These are phyloP conservation scores for Megalops cyprinoides DNA, from an alignment of 2,797 vertebrate species.

Conservation along the genomic window DNA sequence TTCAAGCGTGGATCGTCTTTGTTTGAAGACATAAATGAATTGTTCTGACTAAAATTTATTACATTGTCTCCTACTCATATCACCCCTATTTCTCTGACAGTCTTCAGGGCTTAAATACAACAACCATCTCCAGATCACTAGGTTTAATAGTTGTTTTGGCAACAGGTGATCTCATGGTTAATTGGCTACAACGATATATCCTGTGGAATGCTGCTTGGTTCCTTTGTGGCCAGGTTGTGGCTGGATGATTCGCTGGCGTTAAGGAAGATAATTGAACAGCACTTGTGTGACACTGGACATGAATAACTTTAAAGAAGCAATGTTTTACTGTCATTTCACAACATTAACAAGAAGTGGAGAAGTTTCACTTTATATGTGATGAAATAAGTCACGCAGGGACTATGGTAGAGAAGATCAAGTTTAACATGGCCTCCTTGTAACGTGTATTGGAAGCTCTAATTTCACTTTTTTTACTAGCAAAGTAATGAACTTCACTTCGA, in stretches of 20 bases:
- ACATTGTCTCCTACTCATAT: slow-evolving; percentile 40
- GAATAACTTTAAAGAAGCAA: slow-evolving; percentile 36
- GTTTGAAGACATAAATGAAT: slow-evolving; percentile 33
- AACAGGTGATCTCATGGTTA: slow-evolving; percentile 74
- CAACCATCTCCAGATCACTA: slow-evolving; percentile 59
- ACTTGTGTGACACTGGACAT: slow-evolving; percentile 53
- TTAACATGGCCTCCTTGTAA: not conserved
- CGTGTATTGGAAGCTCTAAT: not conserved
- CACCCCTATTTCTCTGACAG: slow-evolving; percentile 36
- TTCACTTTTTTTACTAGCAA: not conserved
- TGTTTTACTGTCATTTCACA: slow-evolving; percentile 7
- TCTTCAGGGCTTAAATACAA: slow-evolving; percentile 41
- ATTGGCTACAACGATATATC: slow-evolving; percentile 71
- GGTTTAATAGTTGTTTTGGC: slow-evolving; percentile 78
- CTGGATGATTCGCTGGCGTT: slow-evolving; percentile 48
- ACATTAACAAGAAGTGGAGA: not conserved
- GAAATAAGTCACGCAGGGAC: not conserved
- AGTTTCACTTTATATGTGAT: not conserved
- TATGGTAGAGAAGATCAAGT: not conserved
- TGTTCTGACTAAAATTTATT: slow-evolving; percentile 30
- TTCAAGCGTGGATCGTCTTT: not conserved
- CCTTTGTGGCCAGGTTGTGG: slow-evolving; percentile 61
- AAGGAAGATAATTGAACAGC: slow-evolving; percentile 65
- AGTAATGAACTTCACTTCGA: not conserved
- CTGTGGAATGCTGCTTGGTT: slow-evolving; percentile 68